Conservation (phyloP, 2,797 vertebrate genomes). For the Phoxinus dragarum region DNA sequence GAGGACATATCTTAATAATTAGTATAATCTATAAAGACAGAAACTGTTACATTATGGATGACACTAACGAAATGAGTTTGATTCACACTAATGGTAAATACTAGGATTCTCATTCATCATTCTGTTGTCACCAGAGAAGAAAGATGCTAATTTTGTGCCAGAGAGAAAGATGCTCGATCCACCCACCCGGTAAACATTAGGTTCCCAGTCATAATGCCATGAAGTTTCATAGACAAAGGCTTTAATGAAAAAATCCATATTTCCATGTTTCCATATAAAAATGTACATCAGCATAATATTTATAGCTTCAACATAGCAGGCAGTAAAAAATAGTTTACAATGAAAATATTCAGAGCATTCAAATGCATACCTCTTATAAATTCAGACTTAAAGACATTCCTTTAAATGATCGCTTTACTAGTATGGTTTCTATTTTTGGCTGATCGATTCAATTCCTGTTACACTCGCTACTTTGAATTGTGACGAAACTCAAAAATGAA, state of each 20-base stretch:
- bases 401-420: constrained; percentile 59
- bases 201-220: constrained; percentile 30
- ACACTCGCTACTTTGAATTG: constrained; percentile 48
- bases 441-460: constrained; percentile 58
- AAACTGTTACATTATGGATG: constrained; percentile 8
- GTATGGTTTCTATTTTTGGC: constrained; percentile 62
- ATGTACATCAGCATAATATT: constrained; percentile 69
- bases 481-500: constrained; percentile 24
- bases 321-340: constrained; percentile 77
- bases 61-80: constrained; percentile 19
- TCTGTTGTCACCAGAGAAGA: constrained; percentile 24
- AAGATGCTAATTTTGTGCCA: constrained; percentile 13
- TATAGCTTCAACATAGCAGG: constrained; percentile 77
- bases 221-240: constrained; percentile 53
- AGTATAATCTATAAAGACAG: constrained; percentile 13
- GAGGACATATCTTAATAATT: background rate
- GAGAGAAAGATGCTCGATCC: background rate
- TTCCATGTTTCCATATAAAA: constrained; percentile 53
- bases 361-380: constrained; percentile 72
- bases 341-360: constrained; percentile 76
- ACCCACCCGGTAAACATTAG: constrained; percentile 16
- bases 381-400: constrained; percentile 68
- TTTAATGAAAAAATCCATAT: constrained; percentile 57
- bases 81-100: constrained; percentile 28
- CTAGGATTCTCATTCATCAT: constrained; percentile 38